Evolutionary conservation across 2,797 vertebrate species (phyloP).

Genomic region (Poeciliopsis paucimaculata): DNA sequence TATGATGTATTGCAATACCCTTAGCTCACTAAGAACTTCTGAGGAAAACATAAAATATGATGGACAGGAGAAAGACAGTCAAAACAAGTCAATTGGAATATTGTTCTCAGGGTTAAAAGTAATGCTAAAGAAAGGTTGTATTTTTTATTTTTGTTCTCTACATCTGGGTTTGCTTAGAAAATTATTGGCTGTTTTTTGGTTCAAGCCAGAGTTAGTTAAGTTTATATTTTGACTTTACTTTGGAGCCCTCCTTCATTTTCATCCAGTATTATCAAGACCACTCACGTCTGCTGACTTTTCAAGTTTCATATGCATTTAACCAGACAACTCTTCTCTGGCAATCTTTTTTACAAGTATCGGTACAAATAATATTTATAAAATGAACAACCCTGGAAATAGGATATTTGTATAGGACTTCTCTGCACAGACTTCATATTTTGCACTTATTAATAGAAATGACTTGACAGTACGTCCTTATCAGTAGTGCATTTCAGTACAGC

Average conservation of each 20-base stretch:
- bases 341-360: neutral
- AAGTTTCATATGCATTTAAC: neutral
- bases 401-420: neutral
- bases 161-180: neutral
- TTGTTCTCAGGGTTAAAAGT: neutral
- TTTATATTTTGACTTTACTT: neutral
- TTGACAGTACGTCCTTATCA: neutral
- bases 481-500: neutral
- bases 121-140: neutral
- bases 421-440: neutral
- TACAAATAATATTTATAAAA: neutral
- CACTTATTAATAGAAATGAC: neutral
- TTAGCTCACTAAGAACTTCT: neutral
- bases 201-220: neutral
- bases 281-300: neutral
- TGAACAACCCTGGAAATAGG: neutral
- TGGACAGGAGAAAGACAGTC: neutral
- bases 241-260: neutral
- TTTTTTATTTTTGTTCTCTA: neutral
- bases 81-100: neutral
- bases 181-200: neutral
- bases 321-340: neutral
- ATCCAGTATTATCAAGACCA: neutral
- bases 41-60: conserved; percentile 9
- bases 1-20: neutral